These are phyloP conservation scores for Pampus argenteus DNA, from an alignment of 2,797 vertebrate genomes.

Conservation along the genomic window DNA sequence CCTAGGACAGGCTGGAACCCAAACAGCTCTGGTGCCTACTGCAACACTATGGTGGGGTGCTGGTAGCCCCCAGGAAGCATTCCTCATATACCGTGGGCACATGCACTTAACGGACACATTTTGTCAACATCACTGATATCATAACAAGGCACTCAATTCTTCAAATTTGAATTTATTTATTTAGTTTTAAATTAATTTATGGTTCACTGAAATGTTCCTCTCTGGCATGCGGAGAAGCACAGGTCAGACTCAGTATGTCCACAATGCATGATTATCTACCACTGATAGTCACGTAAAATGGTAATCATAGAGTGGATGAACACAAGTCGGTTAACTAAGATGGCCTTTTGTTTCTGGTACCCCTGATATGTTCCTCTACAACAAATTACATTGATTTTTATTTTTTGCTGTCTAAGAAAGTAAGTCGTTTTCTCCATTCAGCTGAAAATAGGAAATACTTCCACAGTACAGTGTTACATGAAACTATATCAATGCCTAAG, in stretches of 20 bases:
- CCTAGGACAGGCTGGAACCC: slow-evolving; percentile 75
- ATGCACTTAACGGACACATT: slow-evolving; percentile 19
- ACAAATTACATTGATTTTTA: slow-evolving; percentile 1
- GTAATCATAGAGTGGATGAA: slow-evolving; percentile 23
- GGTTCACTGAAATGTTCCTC: slow-evolving; percentile 20
- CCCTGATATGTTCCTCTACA: neutral
- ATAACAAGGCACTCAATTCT: neutral
- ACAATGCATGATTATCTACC: slow-evolving; percentile 19
- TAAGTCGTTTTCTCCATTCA: slow-evolving; percentile 7
- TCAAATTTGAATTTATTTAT: neutral
- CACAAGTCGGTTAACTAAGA: neutral
- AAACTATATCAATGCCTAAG: slow-evolving; percentile 54
- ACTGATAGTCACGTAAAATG: slow-evolving; percentile 26
- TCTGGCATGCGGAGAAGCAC: slow-evolving; percentile 11
- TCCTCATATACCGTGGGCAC: neutral
- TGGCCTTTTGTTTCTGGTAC: neutral
- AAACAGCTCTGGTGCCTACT: slow-evolving; percentile 73
- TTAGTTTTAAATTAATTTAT: neutral
- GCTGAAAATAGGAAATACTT: slow-evolving; percentile 42
- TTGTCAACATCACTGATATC: slow-evolving; percentile 1
- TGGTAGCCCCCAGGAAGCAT: slow-evolving; percentile 30
- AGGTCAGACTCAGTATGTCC: slow-evolving; percentile 2
- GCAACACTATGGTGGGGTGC: slow-evolving; percentile 50
- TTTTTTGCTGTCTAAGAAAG: slow-evolving; percentile 24
- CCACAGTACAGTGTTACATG: slow-evolving; percentile 43